phyloP scores from a whole-genome alignment of 2,113 vertebrate species.

The Puntigrus tetrazona region DNA sequence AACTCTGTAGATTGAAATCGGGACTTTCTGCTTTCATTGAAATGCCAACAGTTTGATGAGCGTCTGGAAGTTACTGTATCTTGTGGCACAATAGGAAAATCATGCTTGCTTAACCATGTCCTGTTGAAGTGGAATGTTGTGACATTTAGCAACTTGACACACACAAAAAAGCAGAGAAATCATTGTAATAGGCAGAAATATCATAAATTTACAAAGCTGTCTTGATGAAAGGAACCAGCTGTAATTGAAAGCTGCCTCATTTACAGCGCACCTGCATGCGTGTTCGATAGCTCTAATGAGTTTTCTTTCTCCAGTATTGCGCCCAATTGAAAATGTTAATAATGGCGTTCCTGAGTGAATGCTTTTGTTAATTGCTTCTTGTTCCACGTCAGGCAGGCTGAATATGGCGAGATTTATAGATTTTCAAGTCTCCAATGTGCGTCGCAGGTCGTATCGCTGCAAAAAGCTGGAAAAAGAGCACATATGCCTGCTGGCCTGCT shows the following conservation, averaged over 20 bases:
- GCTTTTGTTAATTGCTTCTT: slow-evolving; percentile 41
- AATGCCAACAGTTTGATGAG: slow-evolving; percentile 31
- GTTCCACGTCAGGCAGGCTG: slow-evolving; percentile 3
- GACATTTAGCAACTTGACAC: neutral
- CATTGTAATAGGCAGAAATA: neutral
- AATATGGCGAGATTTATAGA: slow-evolving; percentile 51
- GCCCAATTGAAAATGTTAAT: slow-evolving; percentile 47
- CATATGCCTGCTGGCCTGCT: slow-evolving; percentile 30
- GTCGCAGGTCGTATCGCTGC: slow-evolving; percentile 17
- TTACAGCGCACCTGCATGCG: slow-evolving; percentile 2
- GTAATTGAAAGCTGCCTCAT: slow-evolving; percentile 38
- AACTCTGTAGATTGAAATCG: neutral
- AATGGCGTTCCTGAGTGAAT: slow-evolving; percentile 25
- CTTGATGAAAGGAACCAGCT: slow-evolving; percentile 32
- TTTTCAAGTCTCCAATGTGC: slow-evolving; percentile 31
- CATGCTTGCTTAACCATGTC: neutral
- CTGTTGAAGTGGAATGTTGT: neutral
- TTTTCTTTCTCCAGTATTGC: slow-evolving; percentile 19
- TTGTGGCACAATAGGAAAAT: neutral
- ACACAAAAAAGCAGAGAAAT: neutral
- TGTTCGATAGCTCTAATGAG: slow-evolving; percentile 11
- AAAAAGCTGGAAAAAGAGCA: slow-evolving; percentile 37
- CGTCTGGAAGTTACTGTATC: neutral
- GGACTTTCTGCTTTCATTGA: neutral
- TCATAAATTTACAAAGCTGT: slow-evolving; percentile 3